Conservation (phyloP, 2,888 invertebrate species). For the Chloroclystis v-ata region DNA sequence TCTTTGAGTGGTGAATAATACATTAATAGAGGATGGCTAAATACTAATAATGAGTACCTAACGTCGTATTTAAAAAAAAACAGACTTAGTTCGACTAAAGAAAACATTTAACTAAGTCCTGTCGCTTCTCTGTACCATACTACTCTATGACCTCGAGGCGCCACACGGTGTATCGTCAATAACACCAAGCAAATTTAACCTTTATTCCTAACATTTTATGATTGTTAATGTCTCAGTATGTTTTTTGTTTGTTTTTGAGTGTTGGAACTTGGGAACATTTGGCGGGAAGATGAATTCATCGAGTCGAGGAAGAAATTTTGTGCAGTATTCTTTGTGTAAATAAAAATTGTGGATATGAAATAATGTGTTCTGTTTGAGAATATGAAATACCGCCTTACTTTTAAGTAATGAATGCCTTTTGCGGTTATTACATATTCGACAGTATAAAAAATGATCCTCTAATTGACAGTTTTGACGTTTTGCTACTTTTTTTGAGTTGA, state of each 20-base stretch:
- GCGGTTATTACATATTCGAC: too few species aligned
- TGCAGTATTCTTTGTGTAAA: conserved; percentile 3
- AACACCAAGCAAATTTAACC: conserved; percentile 15
- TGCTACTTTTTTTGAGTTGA: too few species aligned
- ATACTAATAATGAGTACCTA: too few species aligned
- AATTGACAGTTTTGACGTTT: too few species aligned
- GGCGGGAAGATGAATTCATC: conserved; percentile 36
- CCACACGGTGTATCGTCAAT: conserved; percentile 18
- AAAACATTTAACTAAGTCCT: too few species aligned
- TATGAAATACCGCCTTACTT: too few species aligned
- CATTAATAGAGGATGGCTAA: too few species aligned
- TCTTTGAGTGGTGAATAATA: too few species aligned
- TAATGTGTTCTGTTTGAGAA: not conserved
- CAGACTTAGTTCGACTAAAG: too few species aligned
- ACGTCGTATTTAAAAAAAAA: too few species aligned
- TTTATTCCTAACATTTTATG: conserved; percentile 23
- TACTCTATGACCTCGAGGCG: conserved; percentile 37
- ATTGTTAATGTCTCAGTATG: conserved; percentile 16
- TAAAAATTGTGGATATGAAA: not conserved
- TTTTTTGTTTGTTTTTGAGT: conserved; percentile 30
- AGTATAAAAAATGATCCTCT: too few species aligned
- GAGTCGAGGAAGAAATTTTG: conserved; percentile 29
- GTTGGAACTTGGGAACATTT: conserved; percentile 38
- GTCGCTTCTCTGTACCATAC: conserved; percentile 1
- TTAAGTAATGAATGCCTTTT: too few species aligned